These are phyloP conservation scores for Andricus grossulariae DNA, from an alignment of 1,140 invertebrate genomes.

Conservation along the genomic window DNA sequence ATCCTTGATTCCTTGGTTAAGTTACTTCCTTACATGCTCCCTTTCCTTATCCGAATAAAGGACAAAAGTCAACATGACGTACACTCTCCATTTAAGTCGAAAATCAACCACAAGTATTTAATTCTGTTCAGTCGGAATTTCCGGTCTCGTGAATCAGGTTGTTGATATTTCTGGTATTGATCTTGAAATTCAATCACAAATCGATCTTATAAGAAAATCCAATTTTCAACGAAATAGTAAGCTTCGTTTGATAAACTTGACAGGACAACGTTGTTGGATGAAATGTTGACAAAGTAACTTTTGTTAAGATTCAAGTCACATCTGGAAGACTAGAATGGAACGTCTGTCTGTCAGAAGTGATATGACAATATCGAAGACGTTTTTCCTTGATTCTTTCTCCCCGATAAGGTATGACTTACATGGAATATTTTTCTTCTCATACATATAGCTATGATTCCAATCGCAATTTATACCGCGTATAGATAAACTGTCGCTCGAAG, in stretches of 20 bases:
- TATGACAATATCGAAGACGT: background rate
- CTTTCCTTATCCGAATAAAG: slow-evolving; percentile 25
- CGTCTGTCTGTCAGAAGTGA: background rate
- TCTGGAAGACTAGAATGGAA: too few species aligned
- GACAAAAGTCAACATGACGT: slow-evolving; percentile 25
- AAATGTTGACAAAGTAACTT: too few species aligned
- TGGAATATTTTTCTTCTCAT: slow-evolving; percentile 1
- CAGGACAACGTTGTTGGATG: too few species aligned
- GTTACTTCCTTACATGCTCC: slow-evolving; percentile 23
- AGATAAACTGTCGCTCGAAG: slow-evolving; percentile 54
- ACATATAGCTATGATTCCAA: slow-evolving; percentile 48
- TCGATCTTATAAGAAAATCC: too few species aligned
- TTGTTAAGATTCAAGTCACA: too few species aligned
- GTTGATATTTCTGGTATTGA: slow-evolving; percentile 5
- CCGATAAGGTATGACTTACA: slow-evolving; percentile 25
- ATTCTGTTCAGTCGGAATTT: slow-evolving; percentile 12
- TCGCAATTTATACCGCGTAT: slow-evolving; percentile 51
- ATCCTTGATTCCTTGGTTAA: slow-evolving; percentile 27
- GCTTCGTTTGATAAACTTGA: too few species aligned
- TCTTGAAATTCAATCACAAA: slow-evolving; percentile 8
- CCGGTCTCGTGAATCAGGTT: slow-evolving; percentile 12
- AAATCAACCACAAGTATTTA: slow-evolving; percentile 11
- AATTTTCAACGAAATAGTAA: too few species aligned
- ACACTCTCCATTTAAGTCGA: slow-evolving; percentile 24
- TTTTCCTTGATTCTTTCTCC: slow-evolving; percentile 24